Evolutionary conservation across 1,140 invertebrate species (phyloP), one percentile per base, ranked within the genome.

Genomic region (Listronotus bonariensis): DNA sequence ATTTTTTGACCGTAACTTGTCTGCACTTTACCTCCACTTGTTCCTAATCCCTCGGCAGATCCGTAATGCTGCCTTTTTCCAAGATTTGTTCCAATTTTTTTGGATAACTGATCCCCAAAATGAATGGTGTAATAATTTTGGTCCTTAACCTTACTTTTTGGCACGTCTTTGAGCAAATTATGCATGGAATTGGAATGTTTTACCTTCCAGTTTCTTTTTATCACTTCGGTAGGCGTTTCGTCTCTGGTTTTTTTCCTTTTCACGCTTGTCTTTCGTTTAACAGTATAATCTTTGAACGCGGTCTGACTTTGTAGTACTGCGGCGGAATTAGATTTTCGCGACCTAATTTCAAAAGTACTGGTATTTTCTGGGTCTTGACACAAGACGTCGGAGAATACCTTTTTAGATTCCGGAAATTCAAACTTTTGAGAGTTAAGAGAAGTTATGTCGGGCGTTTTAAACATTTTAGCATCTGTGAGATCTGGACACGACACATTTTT

Each of bases 51-150:
- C 9, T 58, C 55, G 12, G 41, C 20, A n/a, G 55, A 58, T 14
- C 43, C 43, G 45, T 34, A 58, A 15, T 46, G 32, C 26, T 46
- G 20, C 11, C 6, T 46, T 20, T 12, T 31, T 14, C 31, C 12
- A 14, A 58, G 17, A 15, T 43, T 15, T 41, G 17, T 12, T 12
- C 17, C 36, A 3, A 26, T 14, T 51, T 32, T 43, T 18, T 49
- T 43, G 4, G 51, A 43, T 26, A 67, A 57, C 14, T 62, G 53
- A 43, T 59, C 53, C 18, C 54, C 68, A 2, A 61, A 68, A 55
- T 77, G 77, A 15, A 77, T 67, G n/a, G 77, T 78, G 53, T 77
- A 71, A 68, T 78, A 77, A 18, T 58, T 72, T 18, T 72, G 60
- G 4, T 71, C 62, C 10, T 38, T 58, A 15, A 52, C 40, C 15